Conservation (phyloP, 2,888 invertebrate genomes). For the Autographa pulchrina region DNA sequence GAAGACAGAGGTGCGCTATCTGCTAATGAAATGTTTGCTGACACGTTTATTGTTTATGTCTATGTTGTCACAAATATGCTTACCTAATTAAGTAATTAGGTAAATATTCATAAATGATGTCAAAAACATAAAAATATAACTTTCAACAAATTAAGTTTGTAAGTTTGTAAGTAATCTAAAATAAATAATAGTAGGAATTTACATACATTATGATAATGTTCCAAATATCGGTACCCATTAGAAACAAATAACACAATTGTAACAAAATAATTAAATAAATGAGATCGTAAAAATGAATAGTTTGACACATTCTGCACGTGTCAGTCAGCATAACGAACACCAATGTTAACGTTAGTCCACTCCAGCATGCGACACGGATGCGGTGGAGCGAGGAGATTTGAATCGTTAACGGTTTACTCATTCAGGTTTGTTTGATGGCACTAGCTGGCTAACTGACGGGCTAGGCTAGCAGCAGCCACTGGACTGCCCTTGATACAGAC, state of each 20-base stretch:
- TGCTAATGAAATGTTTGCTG: slow-evolving; percentile 17
- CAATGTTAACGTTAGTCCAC: background rate
- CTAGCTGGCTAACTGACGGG: background rate
- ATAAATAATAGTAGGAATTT: background rate
- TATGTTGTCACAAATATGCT: background rate
- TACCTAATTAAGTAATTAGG: too few relatives aligned
- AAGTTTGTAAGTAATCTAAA: background rate
- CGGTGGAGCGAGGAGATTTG: background rate
- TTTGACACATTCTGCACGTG: slow-evolving; percentile 16
- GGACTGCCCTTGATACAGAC: background rate
- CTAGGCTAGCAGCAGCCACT: background rate
- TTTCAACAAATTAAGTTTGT: too few relatives aligned
- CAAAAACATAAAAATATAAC: background rate
- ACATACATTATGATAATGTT: background rate
- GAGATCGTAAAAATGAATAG: slow-evolving; percentile 28
- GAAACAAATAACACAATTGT: slow-evolving; percentile 12
- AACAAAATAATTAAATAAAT: slow-evolving; percentile 6
- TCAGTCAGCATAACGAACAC: background rate
- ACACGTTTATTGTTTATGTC: slow-evolving; percentile 16
- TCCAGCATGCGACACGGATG: slow-evolving; percentile 12
- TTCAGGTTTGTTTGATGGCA: background rate
- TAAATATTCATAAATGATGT: background rate
- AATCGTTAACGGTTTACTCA: background rate
- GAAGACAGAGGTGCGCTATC: slow-evolving; percentile 27
- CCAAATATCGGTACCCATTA: background rate